Conservation (phyloP, 2,888 invertebrate species). For the Hirtodrosophila trivittata region DNA sequence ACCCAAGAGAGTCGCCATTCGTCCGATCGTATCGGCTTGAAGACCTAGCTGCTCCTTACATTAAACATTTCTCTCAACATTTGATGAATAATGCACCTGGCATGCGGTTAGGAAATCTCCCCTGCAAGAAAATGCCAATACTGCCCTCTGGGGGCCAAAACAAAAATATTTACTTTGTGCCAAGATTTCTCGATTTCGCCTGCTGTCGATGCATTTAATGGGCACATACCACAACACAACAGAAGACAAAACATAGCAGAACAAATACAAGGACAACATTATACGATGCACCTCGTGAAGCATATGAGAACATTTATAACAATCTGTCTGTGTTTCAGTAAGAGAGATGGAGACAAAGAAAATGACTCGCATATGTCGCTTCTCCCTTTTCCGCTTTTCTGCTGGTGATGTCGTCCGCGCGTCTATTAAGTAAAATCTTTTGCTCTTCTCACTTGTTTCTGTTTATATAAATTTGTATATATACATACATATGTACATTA, state of each 20-base stretch:
- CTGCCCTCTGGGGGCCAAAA: neutral
- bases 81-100: slow-evolving; percentile 64
- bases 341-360: no score
- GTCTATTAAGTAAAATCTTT: slow-evolving; percentile 50
- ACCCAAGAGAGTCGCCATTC: slow-evolving; percentile 15
- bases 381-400: slow-evolving; percentile 19
- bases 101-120: slow-evolving; percentile 74
- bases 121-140: slow-evolving; percentile 19
- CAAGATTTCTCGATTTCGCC: no score
- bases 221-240: neutral
- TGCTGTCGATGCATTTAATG: slow-evolving; percentile 17
- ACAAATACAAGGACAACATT: no score
- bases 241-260: no score
- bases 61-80: slow-evolving; percentile 24
- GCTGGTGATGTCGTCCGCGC: slow-evolving; percentile 54
- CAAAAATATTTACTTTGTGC: slow-evolving; percentile 11
- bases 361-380: no score
- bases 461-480: slow-evolving; percentile 1
- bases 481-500: neutral
- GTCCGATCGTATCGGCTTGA: no score
- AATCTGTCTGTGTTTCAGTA: no score
- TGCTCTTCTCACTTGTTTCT: slow-evolving; percentile 19
- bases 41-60: slow-evolving; percentile 30
- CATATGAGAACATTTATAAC: no score
- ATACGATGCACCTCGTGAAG: no score